Evolutionary conservation across 2,113 vertebrate species (phyloP).

Genomic region (Antechinus flavipes): DNA sequence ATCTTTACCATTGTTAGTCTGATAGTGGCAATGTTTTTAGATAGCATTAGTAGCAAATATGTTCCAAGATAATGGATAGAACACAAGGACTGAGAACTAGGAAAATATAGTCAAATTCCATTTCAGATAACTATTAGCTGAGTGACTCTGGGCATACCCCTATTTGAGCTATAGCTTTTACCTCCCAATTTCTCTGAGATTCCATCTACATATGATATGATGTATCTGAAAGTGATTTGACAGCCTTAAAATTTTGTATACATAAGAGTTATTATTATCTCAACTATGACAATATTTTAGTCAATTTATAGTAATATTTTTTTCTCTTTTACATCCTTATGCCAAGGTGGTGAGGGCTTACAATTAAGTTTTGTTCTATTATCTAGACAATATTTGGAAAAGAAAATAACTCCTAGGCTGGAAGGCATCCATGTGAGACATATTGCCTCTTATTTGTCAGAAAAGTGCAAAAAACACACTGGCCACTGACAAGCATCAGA

Average conservation of each 20-base stretch:
- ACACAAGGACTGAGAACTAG: neutral
- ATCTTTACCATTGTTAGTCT: neutral
- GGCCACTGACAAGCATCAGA: constrained; percentile 62
- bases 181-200: neutral
- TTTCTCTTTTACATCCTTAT: constrained; percentile 34
- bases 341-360: neutral
- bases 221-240: neutral
- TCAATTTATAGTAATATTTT: constrained; percentile 35
- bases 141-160: neutral
- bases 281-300: constrained; percentile 15
- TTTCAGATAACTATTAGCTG: neutral
- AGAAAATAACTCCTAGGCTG: constrained; percentile 71
- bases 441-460: constrained; percentile 60
- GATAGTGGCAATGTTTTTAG: neutral
- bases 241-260: neutral
- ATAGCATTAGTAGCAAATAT: neutral
- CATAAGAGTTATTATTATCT: neutral
- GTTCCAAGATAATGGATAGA: neutral
- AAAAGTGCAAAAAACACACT: constrained; percentile 68
- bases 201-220: neutral
- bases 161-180: neutral
- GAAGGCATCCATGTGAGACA: constrained; percentile 66
- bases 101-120: neutral
- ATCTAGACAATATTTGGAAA: constrained; percentile 25
- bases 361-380: constrained; percentile 13